Conservation (phyloP, 2,113 vertebrate genomes). For the Fukomys damarensis region DNA sequence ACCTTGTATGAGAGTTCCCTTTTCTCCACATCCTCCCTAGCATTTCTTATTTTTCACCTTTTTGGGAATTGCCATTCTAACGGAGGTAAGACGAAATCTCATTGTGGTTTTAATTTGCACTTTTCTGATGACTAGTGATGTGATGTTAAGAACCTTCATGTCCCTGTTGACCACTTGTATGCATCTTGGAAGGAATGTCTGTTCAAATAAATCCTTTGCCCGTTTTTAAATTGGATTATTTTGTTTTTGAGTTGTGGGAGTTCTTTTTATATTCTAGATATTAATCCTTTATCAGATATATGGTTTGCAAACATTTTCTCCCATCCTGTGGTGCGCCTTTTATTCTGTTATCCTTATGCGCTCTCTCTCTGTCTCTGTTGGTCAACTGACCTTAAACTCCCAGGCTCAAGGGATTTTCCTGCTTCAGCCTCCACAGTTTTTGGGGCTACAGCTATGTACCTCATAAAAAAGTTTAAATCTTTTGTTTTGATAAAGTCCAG, state of each 20-base stretch:
- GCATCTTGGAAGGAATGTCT: neutral
- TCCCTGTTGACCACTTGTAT: neutral
- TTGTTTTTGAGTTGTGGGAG: neutral
- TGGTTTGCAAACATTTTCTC: neutral
- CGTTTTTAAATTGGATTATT: neutral
- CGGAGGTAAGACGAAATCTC: neutral
- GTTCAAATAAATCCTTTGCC: neutral
- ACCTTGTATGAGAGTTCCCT: neutral
- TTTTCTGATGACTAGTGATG: neutral
- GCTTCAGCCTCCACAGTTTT: neutral
- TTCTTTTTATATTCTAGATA: neutral
- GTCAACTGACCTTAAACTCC: neutral
- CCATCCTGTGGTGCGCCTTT: neutral
- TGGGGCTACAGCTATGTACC: neutral
- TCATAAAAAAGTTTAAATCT: neutral
- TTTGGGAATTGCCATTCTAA: neutral
- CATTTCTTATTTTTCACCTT: neutral
- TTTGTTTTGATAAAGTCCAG: neutral
- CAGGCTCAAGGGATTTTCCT: neutral
- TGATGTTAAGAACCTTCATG: neutral
- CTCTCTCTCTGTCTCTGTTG: neutral
- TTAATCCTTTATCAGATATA: neutral
- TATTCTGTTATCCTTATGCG: neutral
- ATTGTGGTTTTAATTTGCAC: neutral
- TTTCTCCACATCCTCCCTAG: neutral